Percentiles rank a stretch among this genome's conserved stretches.
These are phyloP conservation scores for Choloepus hoffmanni DNA, from an alignment of 2,113 vertebrate genomes.

Conservation along the genomic window DNA sequence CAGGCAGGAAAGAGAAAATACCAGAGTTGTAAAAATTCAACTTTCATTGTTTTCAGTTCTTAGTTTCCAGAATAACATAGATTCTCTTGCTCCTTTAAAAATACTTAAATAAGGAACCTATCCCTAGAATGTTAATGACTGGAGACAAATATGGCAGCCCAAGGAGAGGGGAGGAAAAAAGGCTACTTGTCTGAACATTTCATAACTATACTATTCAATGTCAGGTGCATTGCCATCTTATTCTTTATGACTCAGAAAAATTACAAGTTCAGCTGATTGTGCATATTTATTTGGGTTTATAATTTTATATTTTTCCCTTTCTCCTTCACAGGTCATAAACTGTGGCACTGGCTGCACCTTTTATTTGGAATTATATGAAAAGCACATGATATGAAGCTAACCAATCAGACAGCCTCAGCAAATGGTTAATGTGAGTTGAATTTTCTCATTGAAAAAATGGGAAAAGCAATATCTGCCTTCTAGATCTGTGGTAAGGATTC, in stretches of 20 bases:
- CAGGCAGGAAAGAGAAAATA: background rate
- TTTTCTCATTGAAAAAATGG: conserved; percentile 23
- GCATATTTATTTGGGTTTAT: background rate
- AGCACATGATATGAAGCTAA: background rate
- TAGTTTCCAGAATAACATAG: conserved; percentile 38
- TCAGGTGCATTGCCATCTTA: background rate
- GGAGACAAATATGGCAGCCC: background rate
- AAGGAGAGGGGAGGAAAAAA: background rate
- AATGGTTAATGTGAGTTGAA: background rate
- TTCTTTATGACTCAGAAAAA: conserved; percentile 45
- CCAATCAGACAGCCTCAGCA: background rate
- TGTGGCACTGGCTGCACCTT: background rate
- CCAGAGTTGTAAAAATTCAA: background rate
- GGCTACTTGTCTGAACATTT: background rate
- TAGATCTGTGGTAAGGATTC: background rate
- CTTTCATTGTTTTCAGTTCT: background rate
- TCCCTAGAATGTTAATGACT: background rate
- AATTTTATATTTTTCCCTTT: conserved; percentile 25
- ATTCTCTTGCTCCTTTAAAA: background rate
- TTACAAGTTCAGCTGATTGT: background rate
- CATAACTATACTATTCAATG: background rate
- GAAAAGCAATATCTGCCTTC: background rate
- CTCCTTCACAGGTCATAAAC: background rate
- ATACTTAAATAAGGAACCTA: background rate
- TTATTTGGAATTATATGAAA: background rate